Evolutionary conservation across 2,113 vertebrate genomes (phyloP), one percentile per base, ranked within the genome.

Genomic region (Phodopus roborovskii): DNA sequence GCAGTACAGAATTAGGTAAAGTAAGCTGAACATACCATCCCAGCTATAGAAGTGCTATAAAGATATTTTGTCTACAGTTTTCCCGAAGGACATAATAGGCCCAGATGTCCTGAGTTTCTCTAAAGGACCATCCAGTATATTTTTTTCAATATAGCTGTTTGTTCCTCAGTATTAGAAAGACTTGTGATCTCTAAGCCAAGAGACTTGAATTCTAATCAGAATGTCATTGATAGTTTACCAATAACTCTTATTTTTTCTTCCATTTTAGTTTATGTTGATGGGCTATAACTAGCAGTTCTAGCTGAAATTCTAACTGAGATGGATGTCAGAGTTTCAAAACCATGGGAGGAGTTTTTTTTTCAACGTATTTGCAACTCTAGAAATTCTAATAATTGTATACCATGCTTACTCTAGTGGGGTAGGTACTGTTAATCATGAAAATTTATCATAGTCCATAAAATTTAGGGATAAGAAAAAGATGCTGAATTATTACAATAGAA

Each of bases 111-210:
- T 88, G 70, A 78, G 39, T 1, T 83, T 96, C 56, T 68, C 88
- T 24, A 68, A 93, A 73, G 20, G 15, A 73, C 45, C 15, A 92
- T 93, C 70, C 17, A 28, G 3, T 95, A n/a, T 90, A n/a, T 90
- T 19, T 81, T 81, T 16, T 92, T 97, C 39, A 75, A 62, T 94
- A 45, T 90, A 94, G 45, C 33, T 95, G 62, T 85, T 91, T 88
- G 9, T 93, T 97, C 90, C 36, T 94, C 45, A 88, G 56, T 75
- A 64, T 94, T 84, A 92, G n/a, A 28, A 26, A 95, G 73, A 81
- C 15, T 74, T 8, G 42, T 75, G 50, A 96, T 88, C 5, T 79
- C 58, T 79, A 94, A 75, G 28, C 19, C 62, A 90, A 15, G 28
- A 85, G 5, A 74, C 56, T 10, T 66, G 4, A 48, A 82, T 82